Evolutionary conservation across 2,113 vertebrate species (phyloP), one percentile per base, ranked within the genome.

Genomic region (Ia io): DNA sequence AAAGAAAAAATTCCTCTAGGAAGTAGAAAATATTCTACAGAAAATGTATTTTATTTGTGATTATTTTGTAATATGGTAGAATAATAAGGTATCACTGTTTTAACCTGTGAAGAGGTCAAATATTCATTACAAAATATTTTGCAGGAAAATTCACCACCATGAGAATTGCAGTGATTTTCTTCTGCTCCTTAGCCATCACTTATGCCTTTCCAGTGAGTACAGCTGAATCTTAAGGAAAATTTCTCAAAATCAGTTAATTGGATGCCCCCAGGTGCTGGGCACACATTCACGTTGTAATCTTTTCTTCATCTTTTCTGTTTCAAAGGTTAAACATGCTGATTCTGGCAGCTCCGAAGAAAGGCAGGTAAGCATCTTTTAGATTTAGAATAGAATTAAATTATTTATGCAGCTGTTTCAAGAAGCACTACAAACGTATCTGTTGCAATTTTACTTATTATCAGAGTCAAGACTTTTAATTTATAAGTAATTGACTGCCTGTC

Each of bases 161-260:
- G 98, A 98, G 97, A 96, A 85, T 73, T 69, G 94, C 96, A 30
- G 84, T 98, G 91, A 93, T 99, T 79, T 98, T 93, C 90, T 93
- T 98, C 61, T 98, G 98, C 92, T 97, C 99, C 42, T 53, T 98
- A n/a, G 97, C 98, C 95, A 42, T 98, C 0, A 44, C 97, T 1
- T 88, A 83, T 22, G 95, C 98, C 67, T 85, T 97, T 53, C 98
- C 98, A 22, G 98, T 99, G 89, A 99, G 98, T 99, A 98, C 35
- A 88, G 30, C 30, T 70, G 83, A 73, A 59, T 37, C 28, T 42
- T 67, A 56, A 67, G 35, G 35, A 78, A 89, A 80, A 77, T 86
- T 63, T 32, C 51, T 73, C 65, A 88, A 42, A 95, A 37, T 59
- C 65, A 86, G 59, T 84, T 7, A 71, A 28, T 40, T 80, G 8